These are phyloP conservation scores for Schizopygopsis pylzovi DNA, from an alignment of 2,797 vertebrate species.

Conservation along the genomic window DNA sequence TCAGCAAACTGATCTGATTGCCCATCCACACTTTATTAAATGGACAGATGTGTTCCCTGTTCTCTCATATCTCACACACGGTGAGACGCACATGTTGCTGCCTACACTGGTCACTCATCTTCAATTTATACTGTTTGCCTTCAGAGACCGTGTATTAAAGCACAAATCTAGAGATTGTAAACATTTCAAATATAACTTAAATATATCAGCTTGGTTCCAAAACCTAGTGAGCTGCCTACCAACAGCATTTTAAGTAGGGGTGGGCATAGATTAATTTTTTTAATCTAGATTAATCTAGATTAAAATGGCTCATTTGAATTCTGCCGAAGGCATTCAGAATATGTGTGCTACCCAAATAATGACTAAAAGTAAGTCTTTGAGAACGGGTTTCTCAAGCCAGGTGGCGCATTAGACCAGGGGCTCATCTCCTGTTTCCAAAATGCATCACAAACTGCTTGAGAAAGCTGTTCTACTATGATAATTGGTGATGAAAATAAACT, in stretches of 20 bases:
- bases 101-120: constrained; percentile 49
- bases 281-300: too few species aligned
- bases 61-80: not conserved
- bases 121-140: constrained; percentile 53
- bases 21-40: constrained; percentile 39
- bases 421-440: too few species aligned
- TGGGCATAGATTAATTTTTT: too few species aligned
- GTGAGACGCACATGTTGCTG: constrained; percentile 44
- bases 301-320: too few species aligned
- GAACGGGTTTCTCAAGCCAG: too few species aligned
- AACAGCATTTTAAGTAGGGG: constrained; percentile 3
- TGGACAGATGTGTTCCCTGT: constrained; percentile 22
- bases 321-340: too few species aligned
- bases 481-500: too few species aligned
- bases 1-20: constrained; percentile 66
- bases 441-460: too few species aligned
- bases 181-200: not conserved
- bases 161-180: not conserved
- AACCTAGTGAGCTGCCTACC: not conserved
- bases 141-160: constrained; percentile 60
- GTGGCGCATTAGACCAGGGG: too few species aligned
- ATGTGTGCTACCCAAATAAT: too few species aligned
- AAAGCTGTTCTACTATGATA: too few species aligned
- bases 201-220: not conserved
- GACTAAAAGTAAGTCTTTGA: too few species aligned